Evolutionary conservation across 1,140 invertebrate genomes (phyloP), one percentile per base, ranked within the genome.

Genomic region (Brachystomella parvula): DNA sequence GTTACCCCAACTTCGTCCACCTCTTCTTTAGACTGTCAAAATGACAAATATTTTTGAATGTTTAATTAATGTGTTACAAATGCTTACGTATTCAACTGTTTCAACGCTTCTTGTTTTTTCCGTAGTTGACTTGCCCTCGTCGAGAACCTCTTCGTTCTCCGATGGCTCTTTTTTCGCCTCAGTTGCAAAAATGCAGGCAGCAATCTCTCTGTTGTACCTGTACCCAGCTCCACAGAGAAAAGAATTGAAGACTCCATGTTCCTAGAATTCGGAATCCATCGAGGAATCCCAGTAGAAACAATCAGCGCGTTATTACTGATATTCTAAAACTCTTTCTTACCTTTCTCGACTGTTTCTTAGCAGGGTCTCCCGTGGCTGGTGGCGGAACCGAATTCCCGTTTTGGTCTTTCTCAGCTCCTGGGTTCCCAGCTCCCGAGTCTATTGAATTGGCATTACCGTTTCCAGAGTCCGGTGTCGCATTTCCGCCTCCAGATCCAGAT

Each of bases 161-260:
- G 49, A 53, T 24, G 12, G 6, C 6, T 6, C 6, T 53, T 9
- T 15, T 53, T 53, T 12, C 12, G 24, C 49, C 49, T 53, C n/a
- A 12, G 39, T 24, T 12, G 24, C 15, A n/a, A 24, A 53, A 19
- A 53, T 53, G 21, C 49, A 53, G 12, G 3, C 24, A 19, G 3
- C 15, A 15, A 26, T 9, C 24, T 53, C 24, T 26, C 3, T 6
- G 24, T 53, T 24, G 24, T 53, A 53, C 6, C 6, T 9, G 49
- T 53, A 53, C 6, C 49, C 49, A 9, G 49, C 49, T 53, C 49
- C 49, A 53, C 49, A 53, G 9, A 53, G 49, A 24, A 53, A 53
- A 6, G 49, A 53, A 26, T 53, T 53, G 24, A 53, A 53, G 24
- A 53, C 15, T 39, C 35, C 35, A 39, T 39, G 6, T 19, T 39